Conservation (phyloP, 92 coral and sea anemone species). For the Plumapathes pennacea region DNA sequence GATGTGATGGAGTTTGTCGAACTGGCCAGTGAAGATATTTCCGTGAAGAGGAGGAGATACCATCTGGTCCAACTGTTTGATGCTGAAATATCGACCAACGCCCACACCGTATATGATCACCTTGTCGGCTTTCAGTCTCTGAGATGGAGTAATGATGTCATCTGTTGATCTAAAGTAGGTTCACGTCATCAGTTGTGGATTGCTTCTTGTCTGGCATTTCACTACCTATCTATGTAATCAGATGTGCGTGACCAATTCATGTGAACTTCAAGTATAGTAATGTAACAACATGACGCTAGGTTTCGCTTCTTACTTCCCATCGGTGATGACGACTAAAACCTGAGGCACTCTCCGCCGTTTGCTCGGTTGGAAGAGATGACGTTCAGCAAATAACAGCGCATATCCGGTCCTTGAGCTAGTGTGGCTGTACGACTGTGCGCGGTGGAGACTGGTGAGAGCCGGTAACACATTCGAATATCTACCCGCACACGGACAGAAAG, state of each 20-base stretch:
- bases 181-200: not conserved
- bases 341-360: conserved; percentile 9
- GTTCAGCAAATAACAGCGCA: conserved; percentile 8
- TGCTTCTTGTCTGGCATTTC: not conserved
- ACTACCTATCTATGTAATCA: no score
- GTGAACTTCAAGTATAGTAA: not conserved
- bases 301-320: conserved; percentile 30
- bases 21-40: conserved; percentile 49
- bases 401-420: conserved; percentile 21
- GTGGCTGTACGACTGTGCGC: conserved; percentile 2
- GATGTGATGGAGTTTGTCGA: conserved; percentile 40
- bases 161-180: conserved; percentile 38
- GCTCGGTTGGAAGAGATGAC: conserved; percentile 1
- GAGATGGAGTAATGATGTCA: conserved; percentile 32
- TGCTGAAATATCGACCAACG: conserved; percentile 35
- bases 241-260: not conserved
- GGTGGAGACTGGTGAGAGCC: no score
- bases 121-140: conserved; percentile 21
- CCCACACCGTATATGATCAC: conserved; percentile 38
- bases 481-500: no score
- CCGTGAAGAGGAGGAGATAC: conserved; percentile 32
- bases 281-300: no score
- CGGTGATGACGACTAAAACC: conserved; percentile 43
- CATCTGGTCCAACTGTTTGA: conserved; percentile 42
- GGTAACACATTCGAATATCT: no score